Conservation (phyloP, 2,113 vertebrate species). For the Catharus bicknelli region DNA sequence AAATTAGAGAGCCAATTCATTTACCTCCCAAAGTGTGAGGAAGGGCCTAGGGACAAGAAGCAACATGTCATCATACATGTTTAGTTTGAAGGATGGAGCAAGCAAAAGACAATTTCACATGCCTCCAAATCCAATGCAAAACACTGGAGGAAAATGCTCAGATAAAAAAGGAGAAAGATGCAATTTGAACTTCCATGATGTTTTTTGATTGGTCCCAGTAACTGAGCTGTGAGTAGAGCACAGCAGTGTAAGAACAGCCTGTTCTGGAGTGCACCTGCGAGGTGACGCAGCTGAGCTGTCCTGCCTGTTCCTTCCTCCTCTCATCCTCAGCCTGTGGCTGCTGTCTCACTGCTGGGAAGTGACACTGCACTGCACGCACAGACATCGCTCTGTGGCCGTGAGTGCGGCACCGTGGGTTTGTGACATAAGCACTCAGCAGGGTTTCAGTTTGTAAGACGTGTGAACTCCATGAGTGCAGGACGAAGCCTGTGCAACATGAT, state of each 20-base stretch:
- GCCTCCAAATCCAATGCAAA: neutral
- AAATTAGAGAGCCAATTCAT: neutral
- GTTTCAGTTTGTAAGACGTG: neutral
- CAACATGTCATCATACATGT: neutral
- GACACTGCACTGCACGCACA: accelerated
- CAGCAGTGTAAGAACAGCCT: neutral
- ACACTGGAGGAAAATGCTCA: neutral
- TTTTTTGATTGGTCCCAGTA: neutral
- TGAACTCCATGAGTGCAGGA: neutral
- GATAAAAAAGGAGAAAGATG: neutral
- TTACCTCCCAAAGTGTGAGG: neutral
- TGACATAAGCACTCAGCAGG: neutral
- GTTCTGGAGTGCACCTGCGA: neutral
- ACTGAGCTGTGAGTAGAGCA: neutral
- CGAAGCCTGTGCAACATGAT: neutral
- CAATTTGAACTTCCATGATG: neutral
- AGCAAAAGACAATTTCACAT: neutral
- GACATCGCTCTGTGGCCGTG: accelerated
- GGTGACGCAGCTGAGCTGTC: neutral
- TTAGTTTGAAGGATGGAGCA: neutral
- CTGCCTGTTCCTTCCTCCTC: neutral
- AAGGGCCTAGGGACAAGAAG: neutral
- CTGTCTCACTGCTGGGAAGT: neutral
- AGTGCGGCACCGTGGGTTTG: accelerated
- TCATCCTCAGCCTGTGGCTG: accelerated